Evolutionary conservation across 2,797 vertebrate species (phyloP).

Genomic region (Carduelis carduelis): DNA sequence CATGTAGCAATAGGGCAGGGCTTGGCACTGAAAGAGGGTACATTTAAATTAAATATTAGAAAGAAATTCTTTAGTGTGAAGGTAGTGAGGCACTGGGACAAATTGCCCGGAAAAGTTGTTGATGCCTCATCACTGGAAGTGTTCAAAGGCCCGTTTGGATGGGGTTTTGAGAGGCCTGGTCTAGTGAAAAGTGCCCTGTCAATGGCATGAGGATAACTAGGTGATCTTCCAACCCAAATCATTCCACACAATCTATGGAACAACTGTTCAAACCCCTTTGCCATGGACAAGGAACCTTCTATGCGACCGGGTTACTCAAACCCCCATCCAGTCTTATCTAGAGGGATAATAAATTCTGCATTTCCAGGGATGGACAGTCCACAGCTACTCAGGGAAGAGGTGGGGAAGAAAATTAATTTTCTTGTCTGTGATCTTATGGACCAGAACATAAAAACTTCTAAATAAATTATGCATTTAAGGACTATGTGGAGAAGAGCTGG

Average conservation of each 20-base stretch:
- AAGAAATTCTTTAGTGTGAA: background rate
- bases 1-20: background rate
- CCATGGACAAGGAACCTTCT: background rate
- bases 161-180: background rate
- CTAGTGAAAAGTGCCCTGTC: background rate
- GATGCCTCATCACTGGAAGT: background rate
- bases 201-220: background rate
- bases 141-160: background rate
- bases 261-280: background rate
- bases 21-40: background rate
- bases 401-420: background rate
- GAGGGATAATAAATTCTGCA: background rate
- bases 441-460: background rate
- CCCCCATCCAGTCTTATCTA: background rate
- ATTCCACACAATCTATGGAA: background rate
- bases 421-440: background rate
- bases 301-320: accelerated
- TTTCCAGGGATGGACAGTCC: too few species aligned
- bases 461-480: background rate
- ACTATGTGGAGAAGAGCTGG: background rate
- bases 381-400: background rate
- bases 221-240: background rate
- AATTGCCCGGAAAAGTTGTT: background rate
- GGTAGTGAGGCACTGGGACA: background rate
- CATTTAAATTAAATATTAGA: background rate